A percentile compares a stretch with the other conserved stretches of the same genome.
phyloP scores from a whole-genome alignment of 1,140 invertebrate genomes.

The Paralvinella palmiformis region DNA sequence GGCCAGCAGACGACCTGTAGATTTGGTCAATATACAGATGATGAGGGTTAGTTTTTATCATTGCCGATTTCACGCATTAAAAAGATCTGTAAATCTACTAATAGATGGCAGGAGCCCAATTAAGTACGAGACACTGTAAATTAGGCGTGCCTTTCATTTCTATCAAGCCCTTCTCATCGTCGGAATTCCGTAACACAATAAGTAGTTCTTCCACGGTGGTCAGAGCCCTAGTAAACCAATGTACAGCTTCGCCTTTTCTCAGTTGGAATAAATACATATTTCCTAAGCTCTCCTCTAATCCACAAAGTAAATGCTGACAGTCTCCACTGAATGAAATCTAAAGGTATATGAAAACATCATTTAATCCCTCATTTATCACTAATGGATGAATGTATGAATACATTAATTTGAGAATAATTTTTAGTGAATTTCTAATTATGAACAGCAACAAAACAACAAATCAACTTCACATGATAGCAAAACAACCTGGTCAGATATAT shows the following conservation, averaged over 20 bases:
- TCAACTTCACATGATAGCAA: no score
- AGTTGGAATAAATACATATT: conserved; percentile 22
- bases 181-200: conserved; percentile 22
- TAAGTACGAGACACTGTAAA: background rate
- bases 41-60: background rate
- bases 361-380: no score
- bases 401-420: no score
- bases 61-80: no score
- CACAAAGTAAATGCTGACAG: background rate
- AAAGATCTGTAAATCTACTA: no score
- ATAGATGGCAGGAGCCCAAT: background rate
- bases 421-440: no score
- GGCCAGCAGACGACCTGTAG: conserved; percentile 28
- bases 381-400: no score
- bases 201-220: conserved; percentile 26
- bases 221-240: conserved; percentile 30
- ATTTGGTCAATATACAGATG: no score
- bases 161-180: conserved; percentile 20
- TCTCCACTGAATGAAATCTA: no score
- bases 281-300: conserved; percentile 26
- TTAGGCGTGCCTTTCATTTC: conserved; percentile 28
- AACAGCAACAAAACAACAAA: no score
- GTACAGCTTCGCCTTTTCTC: conserved; percentile 22
- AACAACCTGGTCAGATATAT: no score
- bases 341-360: no score